Conservation (phyloP, 2,888 invertebrate species). For the Parthenolecanium corni region DNA sequence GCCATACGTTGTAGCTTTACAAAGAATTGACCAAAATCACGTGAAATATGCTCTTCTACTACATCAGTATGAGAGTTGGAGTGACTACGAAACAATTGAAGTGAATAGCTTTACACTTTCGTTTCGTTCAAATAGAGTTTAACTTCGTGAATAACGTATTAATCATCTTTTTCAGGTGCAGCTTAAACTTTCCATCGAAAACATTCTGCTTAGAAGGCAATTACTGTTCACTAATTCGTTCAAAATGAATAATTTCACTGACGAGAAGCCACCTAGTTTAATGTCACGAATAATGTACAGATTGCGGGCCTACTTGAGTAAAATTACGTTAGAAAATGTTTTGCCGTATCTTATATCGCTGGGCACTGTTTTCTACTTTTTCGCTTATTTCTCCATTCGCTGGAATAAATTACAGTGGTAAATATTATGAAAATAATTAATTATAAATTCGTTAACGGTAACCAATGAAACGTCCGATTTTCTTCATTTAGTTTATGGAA, state of each 20-base stretch:
- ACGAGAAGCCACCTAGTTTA: slow-evolving; percentile 20
- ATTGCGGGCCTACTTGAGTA: slow-evolving; percentile 8
- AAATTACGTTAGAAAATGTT: slow-evolving; percentile 12
- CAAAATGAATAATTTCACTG: slow-evolving; percentile 10
- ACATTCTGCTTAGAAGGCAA: slow-evolving; percentile 8
- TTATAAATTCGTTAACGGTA: slow-evolving; percentile 11
- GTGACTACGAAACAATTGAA: slow-evolving; percentile 58
- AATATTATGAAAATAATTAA: neutral
- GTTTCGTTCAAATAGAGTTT: neutral
- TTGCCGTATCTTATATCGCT: slow-evolving; percentile 23
- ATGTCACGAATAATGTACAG: slow-evolving; percentile 3
- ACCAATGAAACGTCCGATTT: slow-evolving; percentile 37
- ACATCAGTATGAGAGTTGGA: slow-evolving; percentile 42
- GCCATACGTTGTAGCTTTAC: slow-evolving; percentile 6
- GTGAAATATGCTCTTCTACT: slow-evolving; percentile 46
- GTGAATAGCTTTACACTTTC: slow-evolving; percentile 38
- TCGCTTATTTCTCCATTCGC: slow-evolving; percentile 10
- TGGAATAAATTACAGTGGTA: slow-evolving; percentile 19
- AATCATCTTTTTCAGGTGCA: neutral
- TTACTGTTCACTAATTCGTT: slow-evolving; percentile 2
- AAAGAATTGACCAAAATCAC: slow-evolving; percentile 10
- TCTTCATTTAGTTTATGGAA: slow-evolving; percentile 6
- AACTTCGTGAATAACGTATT: neutral
- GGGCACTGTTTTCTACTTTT: slow-evolving; percentile 8
- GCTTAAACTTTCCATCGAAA: slow-evolving; percentile 17